These are phyloP conservation scores for Drosophila infuscata DNA, from an alignment of 2,888 invertebrate genomes.

Conservation along the genomic window DNA sequence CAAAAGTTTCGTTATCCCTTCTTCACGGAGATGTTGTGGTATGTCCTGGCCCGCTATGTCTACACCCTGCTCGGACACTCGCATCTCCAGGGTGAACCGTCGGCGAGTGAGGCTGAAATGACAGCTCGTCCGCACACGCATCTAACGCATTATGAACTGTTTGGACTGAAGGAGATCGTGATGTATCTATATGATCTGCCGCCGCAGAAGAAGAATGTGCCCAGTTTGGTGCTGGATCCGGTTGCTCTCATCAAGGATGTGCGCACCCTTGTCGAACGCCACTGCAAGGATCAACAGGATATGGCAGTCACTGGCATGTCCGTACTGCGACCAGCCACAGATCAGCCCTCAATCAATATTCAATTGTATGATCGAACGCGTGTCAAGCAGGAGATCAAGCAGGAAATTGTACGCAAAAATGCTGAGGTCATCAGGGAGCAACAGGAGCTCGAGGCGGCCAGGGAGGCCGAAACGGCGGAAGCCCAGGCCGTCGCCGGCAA, in stretches of 20 bases:
- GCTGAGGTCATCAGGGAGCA: constrained; percentile 81
- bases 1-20: constrained; percentile 99
- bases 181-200: constrained; percentile 96
- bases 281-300: constrained; percentile 93
- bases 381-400: constrained; percentile 83
- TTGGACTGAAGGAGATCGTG: constrained; percentile 94
- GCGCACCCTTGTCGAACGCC: constrained; percentile 94
- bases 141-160: constrained; percentile 92
- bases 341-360: constrained; percentile 58
- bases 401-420: constrained; percentile 82
- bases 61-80: constrained; percentile 93
- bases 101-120: constrained; percentile 81
- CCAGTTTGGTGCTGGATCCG: constrained; percentile 95
- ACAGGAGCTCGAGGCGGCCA: constrained; percentile 73
- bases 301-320: constrained; percentile 93
- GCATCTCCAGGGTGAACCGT: constrained; percentile 87
- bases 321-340: constrained; percentile 86
- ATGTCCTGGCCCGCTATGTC: constrained; percentile 97
- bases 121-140: constrained; percentile 87
- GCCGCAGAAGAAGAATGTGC: constrained; percentile 95
- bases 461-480: constrained; percentile 72
- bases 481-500: constrained; percentile 25
- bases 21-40: constrained; percentile 99
- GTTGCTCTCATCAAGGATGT: constrained; percentile 96
- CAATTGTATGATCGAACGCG: constrained; percentile 81